These are phyloP conservation scores for Tetragnatha montana DNA, from an alignment of 2,888 invertebrate species.

Conservation along the genomic window DNA sequence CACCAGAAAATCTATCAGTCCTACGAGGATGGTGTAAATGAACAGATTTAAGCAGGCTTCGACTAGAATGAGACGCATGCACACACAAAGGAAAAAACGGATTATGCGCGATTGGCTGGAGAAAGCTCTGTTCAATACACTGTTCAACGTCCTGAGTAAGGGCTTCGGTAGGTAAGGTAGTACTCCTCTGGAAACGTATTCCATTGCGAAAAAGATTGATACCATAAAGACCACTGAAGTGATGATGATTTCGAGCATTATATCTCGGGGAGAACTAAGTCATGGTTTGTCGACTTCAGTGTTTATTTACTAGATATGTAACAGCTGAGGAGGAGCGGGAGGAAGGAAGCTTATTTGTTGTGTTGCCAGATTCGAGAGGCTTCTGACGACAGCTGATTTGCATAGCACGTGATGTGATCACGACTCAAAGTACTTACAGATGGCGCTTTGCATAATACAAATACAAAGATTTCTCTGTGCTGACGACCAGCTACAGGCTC, in stretches of 20 bases:
- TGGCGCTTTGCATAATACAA: too few relatives aligned
- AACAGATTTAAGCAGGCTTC: neutral
- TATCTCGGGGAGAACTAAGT: too few relatives aligned
- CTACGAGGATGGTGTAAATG: neutral
- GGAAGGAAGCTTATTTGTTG: too few relatives aligned
- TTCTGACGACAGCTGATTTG: too few relatives aligned
- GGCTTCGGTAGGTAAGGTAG: constrained; percentile 4
- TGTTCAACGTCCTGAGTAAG: constrained; percentile 1
- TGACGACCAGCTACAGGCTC: too few relatives aligned
- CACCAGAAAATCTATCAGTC: neutral
- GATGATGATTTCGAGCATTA: neutral
- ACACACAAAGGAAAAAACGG: neutral
- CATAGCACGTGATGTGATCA: too few relatives aligned
- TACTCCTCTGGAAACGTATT: neutral
- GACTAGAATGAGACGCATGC: constrained; percentile 15
- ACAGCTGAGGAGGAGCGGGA: too few relatives aligned
- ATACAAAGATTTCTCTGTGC: too few relatives aligned
- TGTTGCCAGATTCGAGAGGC: too few relatives aligned
- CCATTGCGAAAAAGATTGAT: constrained; percentile 6
- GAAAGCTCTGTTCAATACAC: neutral
- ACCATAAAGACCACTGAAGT: neutral
- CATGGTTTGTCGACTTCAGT: too few relatives aligned
- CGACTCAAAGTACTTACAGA: too few relatives aligned
- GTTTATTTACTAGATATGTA: too few relatives aligned
- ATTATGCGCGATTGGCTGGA: neutral